Conservation (phyloP, 2,797 vertebrate genomes). For the Menidia menidia region DNA sequence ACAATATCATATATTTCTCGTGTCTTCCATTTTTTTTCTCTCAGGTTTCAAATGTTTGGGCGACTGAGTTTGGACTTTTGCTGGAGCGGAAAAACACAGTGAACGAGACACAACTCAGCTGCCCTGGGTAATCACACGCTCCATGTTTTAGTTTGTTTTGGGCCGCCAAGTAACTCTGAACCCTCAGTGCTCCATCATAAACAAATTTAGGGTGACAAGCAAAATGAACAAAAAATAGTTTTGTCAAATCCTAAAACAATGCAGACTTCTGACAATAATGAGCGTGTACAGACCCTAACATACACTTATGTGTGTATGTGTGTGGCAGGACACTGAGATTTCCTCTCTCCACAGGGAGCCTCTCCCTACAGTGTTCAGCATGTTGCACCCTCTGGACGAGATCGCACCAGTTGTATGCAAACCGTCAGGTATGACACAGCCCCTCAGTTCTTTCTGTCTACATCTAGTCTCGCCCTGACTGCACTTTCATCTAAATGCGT, state of each 20-base stretch:
- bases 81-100: constrained; percentile 90
- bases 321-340: constrained; percentile 2
- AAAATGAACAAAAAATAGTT: neutral
- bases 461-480: neutral
- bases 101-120: constrained; percentile 85
- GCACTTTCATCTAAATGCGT: constrained; percentile 8
- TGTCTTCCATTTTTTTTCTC: constrained; percentile 15
- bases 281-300: neutral
- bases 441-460: neutral
- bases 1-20: neutral
- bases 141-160: too few relatives aligned
- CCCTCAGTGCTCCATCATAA: neutral
- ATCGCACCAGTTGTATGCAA: constrained; percentile 93
- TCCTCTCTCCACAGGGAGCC: constrained; percentile 83
- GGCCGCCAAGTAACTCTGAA: neutral
- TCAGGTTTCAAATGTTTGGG: constrained; percentile 94
- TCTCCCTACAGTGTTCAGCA: constrained; percentile 95
- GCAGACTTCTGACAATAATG: neutral
- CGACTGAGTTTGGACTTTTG: constrained; percentile 93
- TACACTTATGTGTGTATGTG: neutral
- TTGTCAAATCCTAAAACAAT: neutral
- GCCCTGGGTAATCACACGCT: constrained; percentile 81
- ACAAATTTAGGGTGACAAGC: neutral
- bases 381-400: constrained; percentile 96
- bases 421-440: constrained; percentile 84